Conservation (phyloP, 2,113 vertebrate species). For the Trogon melanurus region DNA sequence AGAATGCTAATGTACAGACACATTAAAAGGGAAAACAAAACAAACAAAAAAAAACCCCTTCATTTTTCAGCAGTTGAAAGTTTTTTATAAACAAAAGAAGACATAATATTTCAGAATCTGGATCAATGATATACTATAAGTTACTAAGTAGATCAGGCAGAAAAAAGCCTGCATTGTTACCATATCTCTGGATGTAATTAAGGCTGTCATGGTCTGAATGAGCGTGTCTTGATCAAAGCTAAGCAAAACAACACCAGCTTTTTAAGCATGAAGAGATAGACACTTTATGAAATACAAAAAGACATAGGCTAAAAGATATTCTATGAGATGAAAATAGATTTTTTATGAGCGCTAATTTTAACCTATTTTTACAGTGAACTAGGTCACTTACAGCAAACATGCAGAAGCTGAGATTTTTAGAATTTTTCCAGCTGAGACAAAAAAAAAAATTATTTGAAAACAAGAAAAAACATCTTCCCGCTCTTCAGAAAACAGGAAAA, state of each 20-base stretch:
- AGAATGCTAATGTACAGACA: not conserved
- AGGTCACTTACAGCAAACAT: slow-evolving; percentile 3
- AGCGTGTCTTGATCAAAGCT: slow-evolving; percentile 59
- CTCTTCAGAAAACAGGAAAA: not conserved
- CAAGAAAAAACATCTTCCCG: not conserved
- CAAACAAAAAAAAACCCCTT: not conserved
- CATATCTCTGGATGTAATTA: slow-evolving; percentile 31
- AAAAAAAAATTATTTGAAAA: not conserved
- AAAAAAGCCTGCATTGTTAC: slow-evolving; percentile 24
- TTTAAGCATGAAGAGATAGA: slow-evolving; percentile 41
- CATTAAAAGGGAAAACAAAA: not conserved
- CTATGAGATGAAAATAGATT: slow-evolving; percentile 20
- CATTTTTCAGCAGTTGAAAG: not conserved
- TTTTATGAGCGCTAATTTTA: slow-evolving; percentile 51
- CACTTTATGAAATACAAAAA: slow-evolving; percentile 50
- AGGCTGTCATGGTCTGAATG: slow-evolving; percentile 25
- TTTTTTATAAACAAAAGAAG: not conserved
- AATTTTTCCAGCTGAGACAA: not conserved
- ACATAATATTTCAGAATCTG: not conserved
- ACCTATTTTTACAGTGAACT: slow-evolving; percentile 33
- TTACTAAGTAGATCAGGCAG: not conserved
- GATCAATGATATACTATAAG: not conserved
- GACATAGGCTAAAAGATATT: slow-evolving; percentile 28
- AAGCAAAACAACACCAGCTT: slow-evolving; percentile 30
- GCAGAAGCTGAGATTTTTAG: not conserved